Conservation (phyloP, 2,113 vertebrate species). For the Ochotona curzoniae region DNA sequence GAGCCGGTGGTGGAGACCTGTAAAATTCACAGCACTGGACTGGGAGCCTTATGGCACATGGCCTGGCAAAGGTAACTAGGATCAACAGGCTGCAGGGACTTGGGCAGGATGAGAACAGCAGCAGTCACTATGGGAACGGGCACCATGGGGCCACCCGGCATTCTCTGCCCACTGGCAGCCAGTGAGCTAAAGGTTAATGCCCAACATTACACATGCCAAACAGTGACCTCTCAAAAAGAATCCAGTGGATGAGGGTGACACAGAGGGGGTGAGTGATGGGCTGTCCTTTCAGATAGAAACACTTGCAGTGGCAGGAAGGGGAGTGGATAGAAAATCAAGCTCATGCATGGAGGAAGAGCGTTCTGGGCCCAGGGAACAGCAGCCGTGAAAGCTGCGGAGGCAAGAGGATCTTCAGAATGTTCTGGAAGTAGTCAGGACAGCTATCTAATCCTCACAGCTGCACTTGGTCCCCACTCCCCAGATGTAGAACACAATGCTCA, state of each 20-base stretch:
- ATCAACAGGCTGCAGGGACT: too few species aligned
- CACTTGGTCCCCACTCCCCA: background rate
- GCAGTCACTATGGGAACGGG: rapidly evolving
- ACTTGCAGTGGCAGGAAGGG: background rate
- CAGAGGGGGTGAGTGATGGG: background rate
- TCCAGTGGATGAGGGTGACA: background rate
- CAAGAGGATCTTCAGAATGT: slow-evolving; percentile 9
- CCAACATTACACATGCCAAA: background rate
- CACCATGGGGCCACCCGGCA: rapidly evolving
- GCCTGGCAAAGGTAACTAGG: background rate
- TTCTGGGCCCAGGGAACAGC: background rate
- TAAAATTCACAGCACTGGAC: background rate
- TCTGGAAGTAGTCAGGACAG: background rate
- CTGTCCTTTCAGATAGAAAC: too few species aligned
- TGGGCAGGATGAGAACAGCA: background rate
- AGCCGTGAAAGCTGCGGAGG: background rate
- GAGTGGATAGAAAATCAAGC: background rate
- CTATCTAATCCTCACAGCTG: background rate
- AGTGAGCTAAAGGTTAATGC: background rate
- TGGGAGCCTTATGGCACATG: background rate
- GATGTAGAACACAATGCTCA: background rate
- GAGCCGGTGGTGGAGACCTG: background rate
- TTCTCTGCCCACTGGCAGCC: background rate
- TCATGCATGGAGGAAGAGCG: background rate
- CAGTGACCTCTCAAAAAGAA: background rate